These are phyloP conservation scores for Drosophila ochracea DNA, from an alignment of 2,888 invertebrate species.

Conservation along the genomic window DNA sequence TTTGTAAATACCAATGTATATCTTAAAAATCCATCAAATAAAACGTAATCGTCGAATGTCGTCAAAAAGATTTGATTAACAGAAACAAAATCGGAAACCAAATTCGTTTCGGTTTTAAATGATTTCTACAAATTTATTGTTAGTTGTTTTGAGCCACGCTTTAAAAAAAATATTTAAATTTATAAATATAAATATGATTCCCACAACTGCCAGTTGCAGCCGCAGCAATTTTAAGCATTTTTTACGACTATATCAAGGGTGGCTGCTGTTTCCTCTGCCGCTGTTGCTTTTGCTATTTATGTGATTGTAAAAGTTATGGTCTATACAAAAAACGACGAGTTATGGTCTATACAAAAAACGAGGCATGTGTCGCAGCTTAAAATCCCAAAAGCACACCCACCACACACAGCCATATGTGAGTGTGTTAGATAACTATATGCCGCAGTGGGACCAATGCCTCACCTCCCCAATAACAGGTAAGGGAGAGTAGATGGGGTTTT, in stretches of 20 bases:
- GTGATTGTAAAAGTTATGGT: constrained; percentile 50
- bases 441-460: constrained; percentile 1
- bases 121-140: neutral
- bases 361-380: constrained; percentile 53
- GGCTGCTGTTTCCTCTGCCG: constrained; percentile 18
- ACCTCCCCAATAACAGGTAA: constrained; percentile 19
- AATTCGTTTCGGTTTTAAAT: neutral
- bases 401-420: constrained; percentile 1
- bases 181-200: neutral
- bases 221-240: constrained; percentile 11
- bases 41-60: neutral
- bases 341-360: constrained; percentile 46
- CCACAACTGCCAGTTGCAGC: constrained; percentile 26
- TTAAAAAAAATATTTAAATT: constrained; percentile 30
- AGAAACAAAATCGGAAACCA: too few species aligned
- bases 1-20: neutral
- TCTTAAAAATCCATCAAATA: neutral
- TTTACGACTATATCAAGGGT: constrained; percentile 14
- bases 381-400: neutral
- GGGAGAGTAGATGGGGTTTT: constrained; percentile 21
- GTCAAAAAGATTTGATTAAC: neutral
- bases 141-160: neutral
- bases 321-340: constrained; percentile 41
- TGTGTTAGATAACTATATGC: constrained; percentile 1
- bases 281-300: constrained; percentile 28